Conservation (phyloP, 2,888 invertebrate genomes). For the Colletes collaris region DNA sequence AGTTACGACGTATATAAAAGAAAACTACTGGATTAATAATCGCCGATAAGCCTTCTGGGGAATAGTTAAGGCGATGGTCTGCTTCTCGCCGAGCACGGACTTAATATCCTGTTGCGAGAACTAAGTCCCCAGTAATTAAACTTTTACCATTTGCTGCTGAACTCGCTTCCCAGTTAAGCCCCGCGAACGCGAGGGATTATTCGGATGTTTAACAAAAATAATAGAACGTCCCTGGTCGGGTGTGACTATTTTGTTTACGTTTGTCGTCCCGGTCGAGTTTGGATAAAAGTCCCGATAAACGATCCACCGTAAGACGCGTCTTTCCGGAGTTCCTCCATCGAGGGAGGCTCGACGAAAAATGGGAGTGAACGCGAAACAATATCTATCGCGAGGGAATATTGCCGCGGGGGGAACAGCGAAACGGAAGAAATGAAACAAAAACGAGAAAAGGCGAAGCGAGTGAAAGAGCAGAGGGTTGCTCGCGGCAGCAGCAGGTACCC, state of each 20-base stretch:
- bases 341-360: constrained; percentile 24
- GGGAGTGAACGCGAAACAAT: constrained; percentile 55
- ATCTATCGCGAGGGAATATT: constrained; percentile 60
- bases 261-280: too few relatives aligned
- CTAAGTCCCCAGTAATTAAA: constrained; percentile 24
- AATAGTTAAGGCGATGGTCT: constrained; percentile 40
- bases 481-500: constrained; percentile 64
- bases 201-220: too few relatives aligned
- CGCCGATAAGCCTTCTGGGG: constrained; percentile 50
- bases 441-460: constrained; percentile 40
- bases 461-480: constrained; percentile 64
- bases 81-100: background rate
- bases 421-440: constrained; percentile 25
- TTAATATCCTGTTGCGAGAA: constrained; percentile 37
- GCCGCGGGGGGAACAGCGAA: constrained; percentile 26
- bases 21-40: constrained; percentile 66
- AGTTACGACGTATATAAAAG: constrained; percentile 55
- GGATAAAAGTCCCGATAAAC: too few relatives aligned
- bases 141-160: background rate
- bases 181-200: too few relatives aligned
- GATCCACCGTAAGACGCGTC: background rate
- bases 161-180: background rate
- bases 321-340: constrained; percentile 6
- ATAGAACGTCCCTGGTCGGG: too few relatives aligned
- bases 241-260: too few relatives aligned